These are phyloP conservation scores for Epinephelus coioides DNA, from an alignment of 2,797 vertebrate species.

Conservation along the genomic window DNA sequence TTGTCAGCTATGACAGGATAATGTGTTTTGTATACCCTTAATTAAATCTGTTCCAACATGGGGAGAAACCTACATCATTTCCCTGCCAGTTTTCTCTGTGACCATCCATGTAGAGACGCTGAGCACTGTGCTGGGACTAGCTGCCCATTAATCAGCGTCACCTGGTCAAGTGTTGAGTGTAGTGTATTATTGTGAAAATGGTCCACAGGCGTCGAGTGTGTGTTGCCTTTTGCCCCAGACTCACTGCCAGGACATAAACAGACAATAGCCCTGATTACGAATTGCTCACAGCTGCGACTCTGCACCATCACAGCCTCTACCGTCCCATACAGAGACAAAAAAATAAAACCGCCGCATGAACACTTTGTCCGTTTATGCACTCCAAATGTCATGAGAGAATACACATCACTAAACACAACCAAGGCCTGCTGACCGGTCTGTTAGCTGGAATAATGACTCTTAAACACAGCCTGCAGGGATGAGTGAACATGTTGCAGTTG, in stretches of 20 bases:
- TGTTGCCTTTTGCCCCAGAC: slow-evolving; percentile 42
- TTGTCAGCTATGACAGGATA: too few relatives aligned
- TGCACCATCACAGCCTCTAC: slow-evolving; percentile 23
- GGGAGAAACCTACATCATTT: background rate
- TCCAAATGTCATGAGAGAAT: slow-evolving; percentile 72
- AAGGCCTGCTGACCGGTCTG: slow-evolving; percentile 71
- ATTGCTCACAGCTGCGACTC: slow-evolving; percentile 58
- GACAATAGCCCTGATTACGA: slow-evolving; percentile 59
- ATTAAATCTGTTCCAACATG: background rate
- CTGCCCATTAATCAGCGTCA: slow-evolving; percentile 56
- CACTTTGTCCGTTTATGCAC: slow-evolving; percentile 71
- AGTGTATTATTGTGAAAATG: slow-evolving; percentile 34
- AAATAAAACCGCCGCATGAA: slow-evolving; percentile 58
- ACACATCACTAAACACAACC: slow-evolving; percentile 75
- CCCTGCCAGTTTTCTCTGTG: background rate
- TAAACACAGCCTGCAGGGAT: slow-evolving; percentile 77
- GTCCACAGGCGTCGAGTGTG: slow-evolving; percentile 17
- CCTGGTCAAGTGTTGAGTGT: slow-evolving; percentile 40
- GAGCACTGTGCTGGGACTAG: slow-evolving; percentile 1
- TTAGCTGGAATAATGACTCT: slow-evolving; percentile 78
- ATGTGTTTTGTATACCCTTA: background rate
- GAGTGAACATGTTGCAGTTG: slow-evolving; percentile 70
- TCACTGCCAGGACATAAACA: slow-evolving; percentile 39
- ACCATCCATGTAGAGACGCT: background rate
- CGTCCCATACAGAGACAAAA: slow-evolving; percentile 48